These are phyloP conservation scores for Patiria miniata DNA, from an alignment of 35 echinoderm and acorn worm species.

Conservation along the genomic window DNA sequence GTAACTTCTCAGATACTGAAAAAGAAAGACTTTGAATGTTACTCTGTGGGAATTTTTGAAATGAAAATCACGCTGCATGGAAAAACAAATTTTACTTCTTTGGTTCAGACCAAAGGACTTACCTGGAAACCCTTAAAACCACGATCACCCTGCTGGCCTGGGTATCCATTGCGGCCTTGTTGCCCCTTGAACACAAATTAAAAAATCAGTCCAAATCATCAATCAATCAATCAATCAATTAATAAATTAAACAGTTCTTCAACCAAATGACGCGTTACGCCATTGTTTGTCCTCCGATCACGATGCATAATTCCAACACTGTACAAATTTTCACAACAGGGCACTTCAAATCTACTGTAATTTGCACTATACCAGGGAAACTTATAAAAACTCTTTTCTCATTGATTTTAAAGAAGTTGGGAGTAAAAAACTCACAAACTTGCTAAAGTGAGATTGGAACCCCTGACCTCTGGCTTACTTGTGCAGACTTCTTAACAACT, in stretches of 20 bases:
- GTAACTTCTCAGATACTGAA: too few relatives aligned
- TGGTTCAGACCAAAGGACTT: background rate
- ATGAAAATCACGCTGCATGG: too few relatives aligned
- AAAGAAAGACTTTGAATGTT: too few relatives aligned
- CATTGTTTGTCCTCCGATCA: too few relatives aligned
- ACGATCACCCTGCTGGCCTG: background rate
- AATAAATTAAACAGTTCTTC: background rate
- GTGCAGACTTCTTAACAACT: too few relatives aligned
- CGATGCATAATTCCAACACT: too few relatives aligned
- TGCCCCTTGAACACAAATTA: background rate
- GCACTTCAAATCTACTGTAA: too few relatives aligned
- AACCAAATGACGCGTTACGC: background rate
- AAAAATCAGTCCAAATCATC: background rate
- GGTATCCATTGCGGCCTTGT: background rate
- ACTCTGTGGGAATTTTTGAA: too few relatives aligned
- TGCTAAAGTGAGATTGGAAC: background rate
- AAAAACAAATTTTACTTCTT: too few relatives aligned
- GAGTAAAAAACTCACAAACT: background rate
- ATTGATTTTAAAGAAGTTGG: background rate
- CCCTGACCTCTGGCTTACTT: background rate
- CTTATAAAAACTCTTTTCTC: too few relatives aligned
- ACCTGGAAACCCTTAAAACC: background rate
- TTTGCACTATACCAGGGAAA: too few relatives aligned
- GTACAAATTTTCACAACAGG: too few relatives aligned
- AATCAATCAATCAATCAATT: background rate